These are phyloP conservation scores for Chelonia mydas DNA, from an alignment of 2,797 vertebrate species.

Conservation along the genomic window DNA sequence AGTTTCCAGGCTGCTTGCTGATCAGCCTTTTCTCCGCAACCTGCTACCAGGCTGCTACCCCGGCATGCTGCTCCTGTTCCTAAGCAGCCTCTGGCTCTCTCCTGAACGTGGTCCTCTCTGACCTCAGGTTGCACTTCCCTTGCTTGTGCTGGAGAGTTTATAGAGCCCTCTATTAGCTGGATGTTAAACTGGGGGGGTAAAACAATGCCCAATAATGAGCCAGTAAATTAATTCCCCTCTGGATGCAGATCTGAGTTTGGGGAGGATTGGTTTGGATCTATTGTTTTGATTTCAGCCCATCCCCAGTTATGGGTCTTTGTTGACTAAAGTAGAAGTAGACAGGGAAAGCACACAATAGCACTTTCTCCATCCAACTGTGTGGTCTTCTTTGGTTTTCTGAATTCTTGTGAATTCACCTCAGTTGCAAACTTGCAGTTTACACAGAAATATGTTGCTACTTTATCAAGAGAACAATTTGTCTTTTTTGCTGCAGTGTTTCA, in stretches of 20 bases:
- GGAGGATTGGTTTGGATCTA: not conserved
- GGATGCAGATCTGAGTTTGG: not conserved
- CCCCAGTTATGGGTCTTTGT: not conserved
- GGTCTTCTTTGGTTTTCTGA: not conserved
- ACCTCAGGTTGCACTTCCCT: not conserved
- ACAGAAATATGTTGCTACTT: not conserved
- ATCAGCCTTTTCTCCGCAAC: not conserved
- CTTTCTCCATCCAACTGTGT: fast-evolving
- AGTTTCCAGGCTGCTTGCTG: not conserved
- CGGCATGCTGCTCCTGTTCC: not conserved
- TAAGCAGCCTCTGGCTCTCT: not conserved
- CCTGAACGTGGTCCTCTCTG: not conserved
- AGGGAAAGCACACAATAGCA: fast-evolving
- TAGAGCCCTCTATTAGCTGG: not conserved
- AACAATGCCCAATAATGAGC: not conserved
- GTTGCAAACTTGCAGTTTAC: not conserved
- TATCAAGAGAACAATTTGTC: not conserved
- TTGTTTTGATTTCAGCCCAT: not conserved
- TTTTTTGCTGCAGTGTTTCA: not conserved
- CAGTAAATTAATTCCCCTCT: not conserved
- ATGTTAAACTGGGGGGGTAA: not conserved
- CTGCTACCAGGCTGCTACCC: not conserved
- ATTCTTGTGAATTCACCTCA: not conserved
- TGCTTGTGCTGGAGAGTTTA: not conserved
- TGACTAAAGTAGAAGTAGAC: not conserved